Evolutionary conservation across 1,140 invertebrate species (phyloP).

Genomic region (Brachionus asplanchnoidis): DNA sequence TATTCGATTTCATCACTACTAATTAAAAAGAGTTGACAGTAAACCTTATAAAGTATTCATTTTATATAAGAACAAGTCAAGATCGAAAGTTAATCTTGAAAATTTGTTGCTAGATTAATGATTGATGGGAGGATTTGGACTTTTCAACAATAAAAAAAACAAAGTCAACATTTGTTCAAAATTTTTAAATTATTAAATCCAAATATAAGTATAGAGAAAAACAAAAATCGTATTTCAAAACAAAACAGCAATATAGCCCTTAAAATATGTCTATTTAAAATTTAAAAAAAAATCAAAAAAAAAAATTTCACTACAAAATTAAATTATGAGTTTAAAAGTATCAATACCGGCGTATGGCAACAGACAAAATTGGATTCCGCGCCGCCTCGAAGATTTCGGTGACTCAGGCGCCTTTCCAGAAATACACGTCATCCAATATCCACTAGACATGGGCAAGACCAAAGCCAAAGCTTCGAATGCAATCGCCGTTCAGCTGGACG

Average conservation of each 20-base stretch:
- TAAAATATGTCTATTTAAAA: not conserved
- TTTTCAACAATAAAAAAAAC: not conserved
- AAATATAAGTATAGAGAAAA: not conserved
- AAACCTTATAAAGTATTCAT: too few species aligned
- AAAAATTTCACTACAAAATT: not conserved
- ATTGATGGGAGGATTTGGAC: not conserved
- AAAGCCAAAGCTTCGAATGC: slow-evolving; percentile 68
- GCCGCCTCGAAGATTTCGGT: slow-evolving; percentile 72
- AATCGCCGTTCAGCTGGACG: slow-evolving; percentile 84
- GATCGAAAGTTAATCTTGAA: not conserved
- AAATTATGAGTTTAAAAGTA: slow-evolving; percentile 1
- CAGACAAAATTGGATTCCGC: slow-evolving; percentile 86
- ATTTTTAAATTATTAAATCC: not conserved
- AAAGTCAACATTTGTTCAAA: not conserved
- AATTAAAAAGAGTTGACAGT: too few species aligned
- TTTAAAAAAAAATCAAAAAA: not conserved
- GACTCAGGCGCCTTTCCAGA: slow-evolving; percentile 99
- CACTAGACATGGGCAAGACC: slow-evolving; percentile 71
- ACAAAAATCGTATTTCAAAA: not conserved
- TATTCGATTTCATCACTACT: too few species aligned
- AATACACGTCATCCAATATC: slow-evolving; percentile 93
- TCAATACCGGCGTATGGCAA: slow-evolving; percentile 83
- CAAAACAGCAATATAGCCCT: not conserved
- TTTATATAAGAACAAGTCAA: too few species aligned
- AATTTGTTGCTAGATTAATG: not conserved